Conservation (phyloP, 2,113 vertebrate genomes). For the Cynopterus brachyotis region DNA sequence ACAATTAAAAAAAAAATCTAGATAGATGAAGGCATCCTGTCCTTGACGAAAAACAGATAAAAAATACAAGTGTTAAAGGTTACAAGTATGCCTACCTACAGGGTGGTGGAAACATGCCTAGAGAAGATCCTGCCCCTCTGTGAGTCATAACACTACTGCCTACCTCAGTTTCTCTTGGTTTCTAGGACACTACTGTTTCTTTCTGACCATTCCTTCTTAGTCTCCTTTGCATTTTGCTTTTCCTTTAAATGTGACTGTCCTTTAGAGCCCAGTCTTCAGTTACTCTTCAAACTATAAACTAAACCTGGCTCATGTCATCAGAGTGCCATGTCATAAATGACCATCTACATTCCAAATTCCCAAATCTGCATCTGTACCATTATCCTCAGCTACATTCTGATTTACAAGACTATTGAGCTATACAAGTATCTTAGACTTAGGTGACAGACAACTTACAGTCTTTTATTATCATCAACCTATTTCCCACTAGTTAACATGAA, state of each 20-base stretch:
- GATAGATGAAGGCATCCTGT: neutral
- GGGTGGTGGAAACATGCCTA: neutral
- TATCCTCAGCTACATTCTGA: neutral
- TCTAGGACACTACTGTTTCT: neutral
- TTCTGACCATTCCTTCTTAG: neutral
- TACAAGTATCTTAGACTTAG: neutral
- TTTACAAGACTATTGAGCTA: neutral
- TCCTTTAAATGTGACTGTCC: neutral
- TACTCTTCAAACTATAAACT: neutral
- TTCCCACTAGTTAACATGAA: neutral
- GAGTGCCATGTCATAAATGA: neutral
- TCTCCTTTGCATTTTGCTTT: neutral
- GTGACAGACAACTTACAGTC: neutral
- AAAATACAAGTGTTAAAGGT: neutral
- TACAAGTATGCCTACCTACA: neutral
- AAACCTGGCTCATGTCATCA: neutral
- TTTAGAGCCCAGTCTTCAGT: neutral
- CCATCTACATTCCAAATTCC: neutral
- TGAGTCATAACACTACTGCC: neutral
- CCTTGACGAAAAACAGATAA: neutral
- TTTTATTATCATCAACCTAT: neutral
- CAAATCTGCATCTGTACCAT: neutral
- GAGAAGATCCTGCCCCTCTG: neutral
- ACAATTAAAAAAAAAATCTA: neutral
- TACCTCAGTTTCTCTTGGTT: neutral